These are phyloP conservation scores for Ictalurus furcatus DNA, from an alignment of 2,113 vertebrate genomes.

Conservation along the genomic window DNA sequence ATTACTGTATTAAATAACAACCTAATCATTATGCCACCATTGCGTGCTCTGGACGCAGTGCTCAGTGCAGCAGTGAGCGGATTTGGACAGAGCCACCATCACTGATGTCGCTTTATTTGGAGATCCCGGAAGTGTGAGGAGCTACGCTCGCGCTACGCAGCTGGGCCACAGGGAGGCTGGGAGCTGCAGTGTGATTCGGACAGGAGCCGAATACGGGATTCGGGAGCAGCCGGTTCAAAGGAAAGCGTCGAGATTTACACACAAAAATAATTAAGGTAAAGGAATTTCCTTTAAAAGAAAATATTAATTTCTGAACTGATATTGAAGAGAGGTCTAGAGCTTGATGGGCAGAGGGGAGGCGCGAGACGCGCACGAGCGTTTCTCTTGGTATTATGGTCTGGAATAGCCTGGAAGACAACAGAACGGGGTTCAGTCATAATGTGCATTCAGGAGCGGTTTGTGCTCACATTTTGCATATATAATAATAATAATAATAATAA, in stretches of 20 bases:
- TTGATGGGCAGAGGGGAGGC: neutral
- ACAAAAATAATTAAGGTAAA: conserved; percentile 28
- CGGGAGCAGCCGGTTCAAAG: conserved; percentile 12
- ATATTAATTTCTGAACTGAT: neutral
- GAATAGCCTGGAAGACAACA: conserved; percentile 4
- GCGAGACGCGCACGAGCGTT: conserved; percentile 11
- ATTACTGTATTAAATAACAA: neutral
- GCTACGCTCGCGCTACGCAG: conserved; percentile 56
- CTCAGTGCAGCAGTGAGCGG: neutral
- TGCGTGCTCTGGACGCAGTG: neutral
- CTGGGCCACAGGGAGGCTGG: conserved; percentile 72
- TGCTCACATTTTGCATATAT: conserved; percentile 17
- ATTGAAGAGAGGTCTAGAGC: neutral
- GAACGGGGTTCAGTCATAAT: neutral
- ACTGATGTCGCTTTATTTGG: conserved; percentile 83
- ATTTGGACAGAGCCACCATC: conserved; percentile 41
- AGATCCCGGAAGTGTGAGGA: conserved; percentile 83
- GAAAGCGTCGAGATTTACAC: neutral
- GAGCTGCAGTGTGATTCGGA: conserved; percentile 51
- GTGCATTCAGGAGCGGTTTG: neutral
- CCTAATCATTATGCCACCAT: neutral
- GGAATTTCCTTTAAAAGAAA: neutral
- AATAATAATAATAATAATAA: too few relatives aligned
- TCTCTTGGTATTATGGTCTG: conserved; percentile 19
- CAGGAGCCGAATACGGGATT: conserved; percentile 45